Conservation (phyloP, 1,140 invertebrate genomes). For the Coelopa frigida region DNA sequence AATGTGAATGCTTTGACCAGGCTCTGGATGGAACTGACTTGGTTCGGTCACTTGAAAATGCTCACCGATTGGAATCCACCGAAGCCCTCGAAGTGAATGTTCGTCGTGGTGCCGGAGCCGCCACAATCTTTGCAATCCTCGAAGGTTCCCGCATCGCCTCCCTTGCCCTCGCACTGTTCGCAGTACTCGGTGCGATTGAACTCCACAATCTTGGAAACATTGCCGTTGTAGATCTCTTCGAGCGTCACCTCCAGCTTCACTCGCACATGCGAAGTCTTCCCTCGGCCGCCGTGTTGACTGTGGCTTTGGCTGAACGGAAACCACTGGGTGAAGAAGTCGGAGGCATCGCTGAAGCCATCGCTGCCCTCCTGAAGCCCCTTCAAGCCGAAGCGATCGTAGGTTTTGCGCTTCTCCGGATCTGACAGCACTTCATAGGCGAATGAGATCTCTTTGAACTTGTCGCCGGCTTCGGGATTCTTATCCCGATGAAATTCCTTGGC, state of each 20-base stretch:
- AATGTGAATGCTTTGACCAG: too few species aligned
- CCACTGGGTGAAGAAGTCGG: conserved; percentile 54
- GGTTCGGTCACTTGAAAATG: too few species aligned
- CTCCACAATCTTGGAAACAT: conserved; percentile 69
- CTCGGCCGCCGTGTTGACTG: conserved; percentile 24
- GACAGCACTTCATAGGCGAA: conserved; percentile 81
- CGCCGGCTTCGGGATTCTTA: conserved; percentile 73
- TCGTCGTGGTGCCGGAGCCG: conserved; percentile 24
- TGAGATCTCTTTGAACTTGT: conserved; percentile 84
- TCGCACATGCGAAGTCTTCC: conserved; percentile 28
- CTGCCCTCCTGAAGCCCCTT: conserved; percentile 72
- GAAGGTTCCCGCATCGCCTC: conserved; percentile 61
- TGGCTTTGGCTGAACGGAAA: conserved; percentile 46
- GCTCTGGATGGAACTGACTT: too few species aligned
- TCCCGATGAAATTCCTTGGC: conserved; percentile 85
- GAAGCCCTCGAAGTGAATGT: conserved; percentile 31
- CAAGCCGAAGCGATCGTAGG: conserved; percentile 70
- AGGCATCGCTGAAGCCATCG: conserved; percentile 52
- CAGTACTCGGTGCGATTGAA: conserved; percentile 79
- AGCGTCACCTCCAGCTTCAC: conserved; percentile 62
- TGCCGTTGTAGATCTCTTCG: conserved; percentile 86
- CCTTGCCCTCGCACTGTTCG: conserved; percentile 71
- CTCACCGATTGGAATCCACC: conserved; percentile 30
- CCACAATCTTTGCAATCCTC: conserved; percentile 23
- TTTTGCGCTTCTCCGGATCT: conserved; percentile 58